Evolutionary conservation across 2,797 vertebrate genomes (phyloP).

Genomic region (Hyperoplus immaculatus): DNA sequence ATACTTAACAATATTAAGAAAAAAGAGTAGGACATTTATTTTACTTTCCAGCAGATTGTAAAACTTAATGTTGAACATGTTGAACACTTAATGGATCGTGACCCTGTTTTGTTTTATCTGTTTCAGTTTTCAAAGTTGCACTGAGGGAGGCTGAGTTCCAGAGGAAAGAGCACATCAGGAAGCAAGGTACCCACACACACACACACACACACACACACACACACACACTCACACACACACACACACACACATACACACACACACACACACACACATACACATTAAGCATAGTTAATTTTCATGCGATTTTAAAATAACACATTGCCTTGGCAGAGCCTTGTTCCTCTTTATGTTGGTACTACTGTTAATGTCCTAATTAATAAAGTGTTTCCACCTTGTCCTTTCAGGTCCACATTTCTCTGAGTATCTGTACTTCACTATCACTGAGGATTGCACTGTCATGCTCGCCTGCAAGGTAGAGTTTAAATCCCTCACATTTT

Average conservation of each 20-base stretch:
- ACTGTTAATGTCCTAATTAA: neutral
- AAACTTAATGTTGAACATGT: neutral
- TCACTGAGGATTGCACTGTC: constrained; percentile 94
- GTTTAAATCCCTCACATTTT: fast-evolving
- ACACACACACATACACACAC: neutral
- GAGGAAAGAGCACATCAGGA: constrained; percentile 94
- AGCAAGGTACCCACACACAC: constrained; percentile 89
- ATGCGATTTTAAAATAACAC: no score
- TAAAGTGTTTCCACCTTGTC: neutral
- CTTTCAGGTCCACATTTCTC: constrained; percentile 93
- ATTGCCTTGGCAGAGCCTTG: neutral
- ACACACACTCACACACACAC: no score
- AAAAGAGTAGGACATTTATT: no score
- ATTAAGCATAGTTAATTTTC: neutral
- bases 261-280: no score
- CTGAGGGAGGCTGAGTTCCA: constrained; percentile 95
- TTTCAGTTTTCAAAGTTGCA: constrained; percentile 90
- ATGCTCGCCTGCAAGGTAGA: constrained; percentile 92
- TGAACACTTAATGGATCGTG: neutral
- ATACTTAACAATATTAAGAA: no score
- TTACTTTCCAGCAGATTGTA: neutral
- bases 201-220: neutral
- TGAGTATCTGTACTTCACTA: constrained; percentile 90
- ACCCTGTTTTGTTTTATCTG: constrained; percentile 5
- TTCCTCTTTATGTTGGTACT: neutral